These are phyloP conservation scores for Clistopyga incitator DNA, from an alignment of 2,888 invertebrate genomes.

Conservation along the genomic window DNA sequence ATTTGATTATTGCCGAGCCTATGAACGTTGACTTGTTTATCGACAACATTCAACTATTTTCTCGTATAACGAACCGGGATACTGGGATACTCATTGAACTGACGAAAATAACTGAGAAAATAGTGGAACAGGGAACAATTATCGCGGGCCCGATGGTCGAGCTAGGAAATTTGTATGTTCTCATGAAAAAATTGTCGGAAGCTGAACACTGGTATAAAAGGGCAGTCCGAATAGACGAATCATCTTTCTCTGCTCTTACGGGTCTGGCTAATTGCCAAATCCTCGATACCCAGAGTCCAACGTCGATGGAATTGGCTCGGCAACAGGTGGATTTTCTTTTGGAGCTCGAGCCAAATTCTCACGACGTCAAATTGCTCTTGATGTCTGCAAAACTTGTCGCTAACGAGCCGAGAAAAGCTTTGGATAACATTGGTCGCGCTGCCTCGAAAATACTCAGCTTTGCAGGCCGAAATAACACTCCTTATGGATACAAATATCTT, in stretches of 20 bases:
- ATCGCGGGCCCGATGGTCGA: constrained; percentile 89
- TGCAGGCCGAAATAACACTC: constrained; percentile 85
- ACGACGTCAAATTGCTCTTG: constrained; percentile 89
- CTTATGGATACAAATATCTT: constrained; percentile 91
- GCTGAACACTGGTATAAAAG: constrained; percentile 92
- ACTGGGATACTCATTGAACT: constrained; percentile 90
- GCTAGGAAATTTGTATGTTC: constrained; percentile 91
- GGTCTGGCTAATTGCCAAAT: constrained; percentile 93
- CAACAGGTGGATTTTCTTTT: constrained; percentile 95
- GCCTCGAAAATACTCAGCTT: constrained; percentile 85
- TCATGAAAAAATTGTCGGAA: constrained; percentile 91
- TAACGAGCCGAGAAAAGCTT: constrained; percentile 86
- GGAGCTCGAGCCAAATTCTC: constrained; percentile 90
- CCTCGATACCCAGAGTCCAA: constrained; percentile 86
- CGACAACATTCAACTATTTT: constrained; percentile 90
- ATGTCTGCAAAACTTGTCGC: constrained; percentile 89
- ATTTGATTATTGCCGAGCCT: constrained; percentile 90
- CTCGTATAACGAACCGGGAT: constrained; percentile 89
- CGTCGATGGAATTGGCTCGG: constrained; percentile 89
- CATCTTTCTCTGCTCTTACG: constrained; percentile 91
- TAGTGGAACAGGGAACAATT: constrained; percentile 88
- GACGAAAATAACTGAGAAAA: constrained; percentile 91
- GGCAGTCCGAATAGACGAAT: constrained; percentile 93
- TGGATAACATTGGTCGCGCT: constrained; percentile 88
- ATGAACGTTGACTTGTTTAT: constrained; percentile 90